A percentile compares a stretch with the other conserved stretches of the same genome.
These are phyloP conservation scores for Platynereis dumerilii DNA, from an alignment of 2,888 invertebrate species.

Conservation along the genomic window DNA sequence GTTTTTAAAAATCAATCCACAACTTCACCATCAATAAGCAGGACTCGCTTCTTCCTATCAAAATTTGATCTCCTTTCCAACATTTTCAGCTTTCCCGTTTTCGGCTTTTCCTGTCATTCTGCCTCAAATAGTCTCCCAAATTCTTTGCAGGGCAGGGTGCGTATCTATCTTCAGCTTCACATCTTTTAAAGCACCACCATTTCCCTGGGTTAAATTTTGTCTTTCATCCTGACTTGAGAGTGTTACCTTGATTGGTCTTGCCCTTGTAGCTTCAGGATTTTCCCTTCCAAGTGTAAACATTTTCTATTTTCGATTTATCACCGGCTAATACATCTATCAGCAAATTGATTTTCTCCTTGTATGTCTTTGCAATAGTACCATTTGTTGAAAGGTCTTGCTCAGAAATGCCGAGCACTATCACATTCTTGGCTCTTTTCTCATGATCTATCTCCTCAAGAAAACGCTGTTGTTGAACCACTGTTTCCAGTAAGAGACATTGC, in stretches of 20 bases:
- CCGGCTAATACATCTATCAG: too few species aligned
- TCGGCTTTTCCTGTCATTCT: not conserved
- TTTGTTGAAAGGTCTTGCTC: not conserved
- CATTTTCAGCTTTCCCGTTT: not conserved
- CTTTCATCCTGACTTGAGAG: not conserved
- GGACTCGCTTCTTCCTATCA: not conserved
- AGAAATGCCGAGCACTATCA: not conserved
- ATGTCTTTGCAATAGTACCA: not conserved
- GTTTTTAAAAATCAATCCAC: not conserved
- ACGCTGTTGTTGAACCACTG: not conserved
- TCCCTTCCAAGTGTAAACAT: too few species aligned
- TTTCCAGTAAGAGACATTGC: not conserved
- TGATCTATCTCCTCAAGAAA: not conserved
- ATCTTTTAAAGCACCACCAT: not conserved
- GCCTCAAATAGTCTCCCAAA: not conserved
- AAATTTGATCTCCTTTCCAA: not conserved
- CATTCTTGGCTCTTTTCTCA: not conserved
- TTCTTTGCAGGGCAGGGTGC: not conserved
- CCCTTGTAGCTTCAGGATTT: not conserved
- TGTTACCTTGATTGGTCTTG: not conserved
- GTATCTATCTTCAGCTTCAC: not conserved
- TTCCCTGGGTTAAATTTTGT: not conserved
- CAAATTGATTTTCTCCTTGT: not conserved
- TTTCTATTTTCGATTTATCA: too few species aligned
- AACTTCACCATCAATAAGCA: not conserved